phyloP scores from a whole-genome alignment of 2,888 invertebrate genomes.

The Noctua janthina region DNA sequence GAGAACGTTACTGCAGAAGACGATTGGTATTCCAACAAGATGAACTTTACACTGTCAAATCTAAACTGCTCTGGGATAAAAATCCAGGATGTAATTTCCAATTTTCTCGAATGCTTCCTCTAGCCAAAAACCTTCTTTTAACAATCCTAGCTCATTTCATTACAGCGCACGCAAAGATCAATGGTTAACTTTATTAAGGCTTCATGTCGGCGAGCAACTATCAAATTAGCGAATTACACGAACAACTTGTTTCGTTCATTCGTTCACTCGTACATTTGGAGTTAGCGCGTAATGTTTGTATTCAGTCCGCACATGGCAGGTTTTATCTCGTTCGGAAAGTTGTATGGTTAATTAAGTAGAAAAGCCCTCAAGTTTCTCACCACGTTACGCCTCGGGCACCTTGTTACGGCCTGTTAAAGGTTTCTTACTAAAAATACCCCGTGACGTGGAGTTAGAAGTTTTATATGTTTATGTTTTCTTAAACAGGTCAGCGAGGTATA shows the following conservation, averaged over 20 bases:
- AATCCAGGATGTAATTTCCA: not conserved
- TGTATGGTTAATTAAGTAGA: slow-evolving; percentile 85
- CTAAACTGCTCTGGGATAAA: slow-evolving; percentile 10
- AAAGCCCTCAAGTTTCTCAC: slow-evolving; percentile 80
- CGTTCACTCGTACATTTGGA: slow-evolving; percentile 59
- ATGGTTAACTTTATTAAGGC: slow-evolving; percentile 60
- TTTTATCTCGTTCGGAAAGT: slow-evolving; percentile 80
- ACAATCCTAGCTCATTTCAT: slow-evolving; percentile 36
- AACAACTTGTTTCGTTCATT: slow-evolving; percentile 62
- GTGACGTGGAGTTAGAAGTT: slow-evolving; percentile 51
- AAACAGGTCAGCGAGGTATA: slow-evolving; percentile 31
- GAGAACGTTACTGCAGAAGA: slow-evolving; percentile 33
- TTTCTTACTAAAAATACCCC: slow-evolving; percentile 67
- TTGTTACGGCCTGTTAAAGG: slow-evolving; percentile 79
- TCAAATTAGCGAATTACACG: slow-evolving; percentile 68
- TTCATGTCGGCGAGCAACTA: slow-evolving; percentile 63
- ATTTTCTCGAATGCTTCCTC: not conserved
- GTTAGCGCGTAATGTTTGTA: slow-evolving; percentile 76
- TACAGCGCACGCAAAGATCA: slow-evolving; percentile 57
- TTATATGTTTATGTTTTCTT: slow-evolving; percentile 39
- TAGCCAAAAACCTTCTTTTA: slow-evolving; percentile 16
- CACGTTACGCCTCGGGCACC: slow-evolving; percentile 82
- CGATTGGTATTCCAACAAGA: slow-evolving; percentile 19
- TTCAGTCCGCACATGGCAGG: slow-evolving; percentile 74
- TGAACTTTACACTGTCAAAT: slow-evolving; percentile 18